Evolutionary conservation across 1,140 invertebrate genomes (phyloP), one percentile per base, ranked within the genome.

Genomic region (Laupala kohalensis): DNA sequence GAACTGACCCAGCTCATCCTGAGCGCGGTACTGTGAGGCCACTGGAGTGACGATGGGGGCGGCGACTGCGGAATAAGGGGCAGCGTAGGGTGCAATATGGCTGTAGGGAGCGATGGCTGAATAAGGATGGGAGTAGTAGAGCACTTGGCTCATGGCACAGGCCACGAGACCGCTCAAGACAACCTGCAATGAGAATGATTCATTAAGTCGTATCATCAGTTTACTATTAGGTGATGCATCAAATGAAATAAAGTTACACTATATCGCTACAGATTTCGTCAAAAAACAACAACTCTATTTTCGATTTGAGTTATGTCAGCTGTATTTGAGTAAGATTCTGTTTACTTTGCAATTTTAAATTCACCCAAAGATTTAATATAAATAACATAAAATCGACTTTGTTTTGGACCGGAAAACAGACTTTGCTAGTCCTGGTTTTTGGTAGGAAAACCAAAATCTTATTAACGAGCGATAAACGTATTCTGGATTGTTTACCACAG

Each of bases 1-100:
- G 72, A 71, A 74, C 68, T 78, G 76, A 5, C 78, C 78, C 24
- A 76, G 69, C 23, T 73, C 76, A 69, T 78, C 78, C 69, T 78
- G 78, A 63, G 78, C 71, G 72, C 76, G 78, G 73, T 77, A 78
- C 73, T 78, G 76, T 25, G 71, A 70, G 53, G 75, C 67, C 19
- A 69, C 64, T 5, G 70, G 26, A 19, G 62, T 64, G 24, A 72
- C 67, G 19, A 71, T 63, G 27, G 68, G 26, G 4, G 71, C 70
- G 30, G 68, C 29, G 27, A 29, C 62, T 6, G 29, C 53, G 15
- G 63, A 64, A 53, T 64, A 24, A 26, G 65, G 66, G 30, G 53
- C 9, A 19, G 4, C 27, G 64, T 53, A 37, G 37, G 37, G 37
- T 0, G 37, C 37, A 19, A 53, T 53, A 19, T 9, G 9, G 37